Base-by-base conservation (phyloP, 1,140 invertebrate genomes). In the Bombus cullumanus region DNA sequence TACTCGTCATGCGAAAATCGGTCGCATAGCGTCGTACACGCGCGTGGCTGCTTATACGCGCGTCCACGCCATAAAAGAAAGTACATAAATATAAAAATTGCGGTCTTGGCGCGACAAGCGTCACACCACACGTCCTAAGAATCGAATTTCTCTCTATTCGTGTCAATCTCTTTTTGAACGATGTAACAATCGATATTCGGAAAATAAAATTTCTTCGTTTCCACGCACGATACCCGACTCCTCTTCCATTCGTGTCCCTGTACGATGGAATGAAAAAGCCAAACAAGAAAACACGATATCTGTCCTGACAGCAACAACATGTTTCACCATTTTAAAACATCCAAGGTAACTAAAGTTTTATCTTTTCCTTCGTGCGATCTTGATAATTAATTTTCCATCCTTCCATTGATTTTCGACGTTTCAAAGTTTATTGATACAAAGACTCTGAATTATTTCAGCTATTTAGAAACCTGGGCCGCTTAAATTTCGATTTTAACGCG, bases 201-300 rank as follows among this genome's bases (percentile, higher is more conserved):
- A 73, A 90, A 94, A 94, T 93, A 94, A 94, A 93, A 88, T 92
- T 93, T 86, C 88, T 89, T 94, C 87, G 90, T 94, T 94, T 94
- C 93, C 83, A 90, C 47, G 41, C 88, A 85, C 77, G 6, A 15
- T 41, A 37, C 4, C 10, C 72, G 10, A 9, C 3, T 74, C 12
- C 0, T 47, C 9, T 6, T 3, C 18, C 1, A 39, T 37, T 37
- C 68, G 12, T 31, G 13, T 31, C 0, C n/a, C 15, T 31, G 47
- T 53, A 53, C 47, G 47, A 53, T 53, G 18, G 18, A 53, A 22
- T 53, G 22, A 53, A 53, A 0, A 53, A 22, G 5, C 12, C 59
- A 5, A 62, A n/a, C 59, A 1, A n/a, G 59, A 3, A 28, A 53
- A 18, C 18, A 10, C 59, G 59, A 59, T 10, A 59, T 18, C 25